phyloP scores from a whole-genome alignment of 2,797 vertebrate genomes.

The Hyperoplus lanceolatus region DNA sequence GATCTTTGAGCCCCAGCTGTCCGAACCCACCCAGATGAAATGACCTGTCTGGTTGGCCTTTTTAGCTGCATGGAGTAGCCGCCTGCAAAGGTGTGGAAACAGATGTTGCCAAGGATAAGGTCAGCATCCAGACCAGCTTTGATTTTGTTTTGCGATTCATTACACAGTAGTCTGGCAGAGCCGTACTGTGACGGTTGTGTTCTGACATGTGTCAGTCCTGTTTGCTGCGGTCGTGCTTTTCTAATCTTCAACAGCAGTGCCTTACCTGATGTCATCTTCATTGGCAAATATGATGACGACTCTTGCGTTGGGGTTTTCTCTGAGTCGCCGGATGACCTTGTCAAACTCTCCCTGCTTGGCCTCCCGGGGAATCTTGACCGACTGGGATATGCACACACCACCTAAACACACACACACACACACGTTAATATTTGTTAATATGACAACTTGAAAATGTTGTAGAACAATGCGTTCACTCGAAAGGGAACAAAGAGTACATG shows the following conservation, averaged over 20 bases:
- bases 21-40: constrained; percentile 99
- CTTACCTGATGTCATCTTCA: constrained; percentile 97
- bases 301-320: constrained; percentile 95
- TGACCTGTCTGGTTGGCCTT: constrained; percentile 96
- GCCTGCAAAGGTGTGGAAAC: constrained; percentile 84
- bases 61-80: constrained; percentile 93
- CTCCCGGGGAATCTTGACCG: constrained; percentile 96
- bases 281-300: constrained; percentile 96
- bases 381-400: constrained; percentile 95
- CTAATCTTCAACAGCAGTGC: constrained; percentile 54
- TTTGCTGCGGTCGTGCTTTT: constrained; percentile 25
- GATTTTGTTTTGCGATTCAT: constrained; percentile 58
- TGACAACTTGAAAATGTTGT: background rate
- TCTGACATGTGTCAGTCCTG: background rate
- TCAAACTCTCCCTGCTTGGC: constrained; percentile 94
- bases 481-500: background rate
- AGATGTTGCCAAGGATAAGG: constrained; percentile 71
- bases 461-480: background rate
- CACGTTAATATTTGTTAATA: background rate
- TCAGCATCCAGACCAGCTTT: constrained; percentile 59
- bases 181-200: constrained; percentile 3
- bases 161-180: constrained; percentile 41
- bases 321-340: constrained; percentile 94
- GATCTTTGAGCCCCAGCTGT: constrained; percentile 99
- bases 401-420: constrained; percentile 82